Percentiles rank a stretch among this genome's conserved stretches.
phyloP scores from a whole-genome alignment of 2,113 vertebrate genomes.

The Sitta europaea region DNA sequence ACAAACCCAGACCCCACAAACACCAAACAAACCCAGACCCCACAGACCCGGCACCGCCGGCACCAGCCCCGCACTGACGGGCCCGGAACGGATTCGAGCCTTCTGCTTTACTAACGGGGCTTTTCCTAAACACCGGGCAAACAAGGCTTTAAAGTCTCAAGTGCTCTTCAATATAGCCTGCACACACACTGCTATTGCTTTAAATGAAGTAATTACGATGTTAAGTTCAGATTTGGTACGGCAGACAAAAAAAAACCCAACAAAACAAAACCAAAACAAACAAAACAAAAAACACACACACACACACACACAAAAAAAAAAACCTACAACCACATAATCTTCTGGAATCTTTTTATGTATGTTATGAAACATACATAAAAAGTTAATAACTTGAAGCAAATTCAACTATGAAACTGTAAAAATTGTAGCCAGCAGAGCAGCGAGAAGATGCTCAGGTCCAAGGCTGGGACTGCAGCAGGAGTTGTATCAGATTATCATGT shows the following conservation, averaged over 20 bases:
- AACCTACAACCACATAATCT: too few relatives aligned
- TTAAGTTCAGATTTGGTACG: background rate
- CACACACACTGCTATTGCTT: background rate
- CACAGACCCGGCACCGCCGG: too few relatives aligned
- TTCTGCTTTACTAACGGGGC: background rate
- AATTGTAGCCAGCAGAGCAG: background rate
- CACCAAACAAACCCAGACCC: background rate
- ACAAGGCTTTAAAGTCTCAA: background rate
- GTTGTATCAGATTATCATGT: background rate
- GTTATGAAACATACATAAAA: too few relatives aligned
- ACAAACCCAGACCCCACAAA: rapidly evolving
- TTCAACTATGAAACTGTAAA: background rate
- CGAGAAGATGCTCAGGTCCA: background rate
- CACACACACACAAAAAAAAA: too few relatives aligned
- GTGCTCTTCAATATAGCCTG: background rate
- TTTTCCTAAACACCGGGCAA: background rate
- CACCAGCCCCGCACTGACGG: background rate
- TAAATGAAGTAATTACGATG: background rate
- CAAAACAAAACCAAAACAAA: too few relatives aligned
- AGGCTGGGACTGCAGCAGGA: background rate
- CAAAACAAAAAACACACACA: too few relatives aligned
- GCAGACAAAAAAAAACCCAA: background rate
- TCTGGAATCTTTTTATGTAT: too few relatives aligned
- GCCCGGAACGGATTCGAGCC: background rate
- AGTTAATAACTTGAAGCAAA: background rate